These are phyloP conservation scores for Gnathonemus longibarbis DNA, from an alignment of 2,113 vertebrate species.

Conservation along the genomic window DNA sequence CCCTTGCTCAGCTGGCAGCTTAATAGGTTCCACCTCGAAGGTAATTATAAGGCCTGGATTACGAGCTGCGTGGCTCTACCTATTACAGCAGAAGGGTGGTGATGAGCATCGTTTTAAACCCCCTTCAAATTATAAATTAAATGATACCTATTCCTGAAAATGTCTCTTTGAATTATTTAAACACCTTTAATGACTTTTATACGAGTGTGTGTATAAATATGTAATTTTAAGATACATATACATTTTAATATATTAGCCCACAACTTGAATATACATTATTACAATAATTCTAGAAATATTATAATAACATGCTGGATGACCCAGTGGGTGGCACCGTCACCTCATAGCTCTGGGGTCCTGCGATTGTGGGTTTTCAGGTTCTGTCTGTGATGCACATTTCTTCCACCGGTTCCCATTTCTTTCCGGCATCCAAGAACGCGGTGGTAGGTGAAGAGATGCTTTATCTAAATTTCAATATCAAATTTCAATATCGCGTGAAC, in stretches of 20 bases:
- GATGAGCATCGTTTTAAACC: background rate
- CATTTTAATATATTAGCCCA: background rate
- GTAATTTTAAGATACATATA: background rate
- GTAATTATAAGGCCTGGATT: conserved; percentile 1
- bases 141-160: background rate
- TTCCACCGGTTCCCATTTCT: background rate
- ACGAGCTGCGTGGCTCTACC: background rate
- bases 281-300: background rate
- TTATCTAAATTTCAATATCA: background rate
- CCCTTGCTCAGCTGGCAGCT: background rate
- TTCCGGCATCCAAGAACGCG: background rate
- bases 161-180: background rate
- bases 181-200: background rate
- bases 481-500: too few species aligned
- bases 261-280: background rate
- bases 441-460: background rate
- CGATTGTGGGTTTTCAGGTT: background rate
- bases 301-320: background rate
- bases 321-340: background rate
- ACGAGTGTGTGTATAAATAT: background rate
- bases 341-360: background rate
- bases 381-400: background rate
- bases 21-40: background rate
- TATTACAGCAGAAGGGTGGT: background rate
- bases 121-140: background rate